Conservation (phyloP, 2,888 invertebrate genomes). For the Carcina quercana region DNA sequence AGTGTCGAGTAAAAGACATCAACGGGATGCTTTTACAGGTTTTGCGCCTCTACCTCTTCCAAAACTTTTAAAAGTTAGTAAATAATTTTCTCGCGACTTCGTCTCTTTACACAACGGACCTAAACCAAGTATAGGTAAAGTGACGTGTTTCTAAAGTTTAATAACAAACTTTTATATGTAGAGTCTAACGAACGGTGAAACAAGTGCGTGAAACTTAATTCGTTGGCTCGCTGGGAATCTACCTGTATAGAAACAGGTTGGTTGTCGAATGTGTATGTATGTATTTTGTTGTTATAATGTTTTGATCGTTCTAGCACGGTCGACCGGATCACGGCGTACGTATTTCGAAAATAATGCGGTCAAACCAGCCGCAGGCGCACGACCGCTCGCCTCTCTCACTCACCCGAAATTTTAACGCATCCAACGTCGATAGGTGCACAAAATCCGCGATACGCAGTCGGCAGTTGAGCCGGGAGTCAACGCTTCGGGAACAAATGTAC, state of each 20-base stretch:
- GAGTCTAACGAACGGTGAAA: conserved; percentile 1
- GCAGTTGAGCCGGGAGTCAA: conserved; percentile 36
- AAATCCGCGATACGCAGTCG: conserved; percentile 48
- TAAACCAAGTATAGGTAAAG: no score
- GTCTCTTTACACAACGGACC: no score
- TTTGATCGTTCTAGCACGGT: conserved; percentile 65
- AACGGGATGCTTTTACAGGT: conserved; percentile 45
- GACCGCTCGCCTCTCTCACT: conserved; percentile 63
- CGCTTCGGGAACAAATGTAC: conserved; percentile 61
- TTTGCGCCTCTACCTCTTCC: conserved; percentile 4
- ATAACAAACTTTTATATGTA: no score
- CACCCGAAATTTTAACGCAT: conserved; percentile 72
- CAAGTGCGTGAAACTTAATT: conserved; percentile 10
- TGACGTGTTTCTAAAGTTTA: no score
- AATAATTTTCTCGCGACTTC: no score
- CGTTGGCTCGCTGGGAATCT: conserved; percentile 13
- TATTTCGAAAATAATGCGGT: conserved; percentile 74
- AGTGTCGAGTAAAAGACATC: conserved; percentile 66
- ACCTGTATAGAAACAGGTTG: conserved; percentile 20
- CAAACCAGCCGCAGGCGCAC: conserved; percentile 68
- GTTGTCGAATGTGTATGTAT: conserved; percentile 42
- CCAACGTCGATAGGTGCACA: conserved; percentile 64
- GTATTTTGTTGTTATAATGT: conserved; percentile 61
- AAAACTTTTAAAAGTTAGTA: background rate
- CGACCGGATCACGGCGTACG: conserved; percentile 68